phyloP scores from a whole-genome alignment of 2,113 vertebrate species.

The Redunca redunca region DNA sequence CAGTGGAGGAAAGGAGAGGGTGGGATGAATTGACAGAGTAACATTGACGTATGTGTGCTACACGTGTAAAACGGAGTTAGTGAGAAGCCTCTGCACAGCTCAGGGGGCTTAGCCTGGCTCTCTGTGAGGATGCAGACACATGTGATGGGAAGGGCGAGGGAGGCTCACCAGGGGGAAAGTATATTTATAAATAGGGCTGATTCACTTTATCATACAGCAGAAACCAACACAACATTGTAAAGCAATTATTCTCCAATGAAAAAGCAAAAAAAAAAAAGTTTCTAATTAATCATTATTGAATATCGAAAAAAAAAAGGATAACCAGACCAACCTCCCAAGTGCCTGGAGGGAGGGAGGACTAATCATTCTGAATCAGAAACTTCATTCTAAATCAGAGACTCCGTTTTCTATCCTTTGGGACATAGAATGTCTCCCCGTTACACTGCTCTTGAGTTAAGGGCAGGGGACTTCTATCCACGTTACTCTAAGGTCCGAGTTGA shows the following conservation, averaged over 20 bases:
- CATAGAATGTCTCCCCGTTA: background rate
- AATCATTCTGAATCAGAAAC: background rate
- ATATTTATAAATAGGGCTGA: background rate
- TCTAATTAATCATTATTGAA: background rate
- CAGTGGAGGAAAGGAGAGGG: background rate
- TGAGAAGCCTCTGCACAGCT: background rate
- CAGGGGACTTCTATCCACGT: background rate
- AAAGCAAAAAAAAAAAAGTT: background rate
- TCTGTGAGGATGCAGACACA: background rate
- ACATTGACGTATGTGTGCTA: background rate
- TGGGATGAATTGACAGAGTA: background rate
- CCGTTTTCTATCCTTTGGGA: background rate
- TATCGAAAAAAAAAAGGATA: background rate
- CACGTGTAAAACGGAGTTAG: accelerated
- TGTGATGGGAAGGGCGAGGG: background rate
- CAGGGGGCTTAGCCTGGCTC: background rate
- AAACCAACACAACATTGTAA: background rate
- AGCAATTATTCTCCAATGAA: background rate
- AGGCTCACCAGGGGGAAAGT: background rate
- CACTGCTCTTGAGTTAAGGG: background rate
- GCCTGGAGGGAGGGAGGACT: background rate
- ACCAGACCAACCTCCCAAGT: background rate
- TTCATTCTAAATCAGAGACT: background rate
- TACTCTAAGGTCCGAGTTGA: background rate
- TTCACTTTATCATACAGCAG: background rate